These are phyloP conservation scores for Umimayanthus kanabou DNA, from an alignment of 92 coral and sea anemone genomes.

Conservation along the genomic window DNA sequence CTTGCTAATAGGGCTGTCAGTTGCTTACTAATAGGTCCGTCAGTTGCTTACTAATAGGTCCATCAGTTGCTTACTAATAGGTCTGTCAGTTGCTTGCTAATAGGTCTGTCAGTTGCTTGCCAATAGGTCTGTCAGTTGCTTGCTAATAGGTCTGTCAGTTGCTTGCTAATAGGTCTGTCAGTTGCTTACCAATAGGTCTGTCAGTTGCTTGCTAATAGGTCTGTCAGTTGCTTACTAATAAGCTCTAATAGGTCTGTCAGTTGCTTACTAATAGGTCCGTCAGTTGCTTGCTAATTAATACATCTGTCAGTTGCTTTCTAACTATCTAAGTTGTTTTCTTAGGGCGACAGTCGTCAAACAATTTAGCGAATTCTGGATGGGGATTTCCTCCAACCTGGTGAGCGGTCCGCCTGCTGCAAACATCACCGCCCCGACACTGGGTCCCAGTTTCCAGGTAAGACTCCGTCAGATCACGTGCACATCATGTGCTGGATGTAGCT, in stretches of 20 bases:
- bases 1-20: too few relatives aligned
- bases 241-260: too few relatives aligned
- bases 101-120: neutral
- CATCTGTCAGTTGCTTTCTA: neutral
- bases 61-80: neutral
- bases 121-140: too few relatives aligned
- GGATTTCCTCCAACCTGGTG: constrained; percentile 42
- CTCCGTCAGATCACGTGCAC: neutral
- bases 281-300: too few relatives aligned
- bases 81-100: neutral
- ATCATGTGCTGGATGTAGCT: too few relatives aligned
- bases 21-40: too few relatives aligned
- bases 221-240: too few relatives aligned
- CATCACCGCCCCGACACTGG: constrained; percentile 18
- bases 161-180: too few relatives aligned
- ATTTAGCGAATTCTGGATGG: constrained; percentile 49
- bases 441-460: constrained; percentile 32
- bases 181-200: too few relatives aligned
- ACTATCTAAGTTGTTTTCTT: neutral
- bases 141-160: neutral
- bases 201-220: too few relatives aligned
- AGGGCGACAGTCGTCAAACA: constrained; percentile 66
- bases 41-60: neutral
- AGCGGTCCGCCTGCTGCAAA: constrained; percentile 49
- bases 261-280: too few relatives aligned